Conservation (phyloP, 2,113 vertebrate genomes). For the Isurus oxyrinchus region DNA sequence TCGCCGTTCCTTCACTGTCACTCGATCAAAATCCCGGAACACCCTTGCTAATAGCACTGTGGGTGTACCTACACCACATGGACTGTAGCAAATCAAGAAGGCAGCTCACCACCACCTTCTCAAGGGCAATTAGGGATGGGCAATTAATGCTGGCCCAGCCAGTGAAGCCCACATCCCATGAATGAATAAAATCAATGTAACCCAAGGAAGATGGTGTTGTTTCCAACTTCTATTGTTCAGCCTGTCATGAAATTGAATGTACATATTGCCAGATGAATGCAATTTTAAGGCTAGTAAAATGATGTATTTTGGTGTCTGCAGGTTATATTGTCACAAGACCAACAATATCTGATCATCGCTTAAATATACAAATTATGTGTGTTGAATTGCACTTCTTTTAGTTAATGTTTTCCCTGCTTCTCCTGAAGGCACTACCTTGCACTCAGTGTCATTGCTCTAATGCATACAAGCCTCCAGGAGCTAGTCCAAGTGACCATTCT, state of each 20-base stretch:
- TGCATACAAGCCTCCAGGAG: too few species aligned
- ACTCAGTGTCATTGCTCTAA: background rate
- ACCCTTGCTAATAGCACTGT: too few species aligned
- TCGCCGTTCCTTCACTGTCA: too few species aligned
- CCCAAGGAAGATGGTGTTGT: background rate
- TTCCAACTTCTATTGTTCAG: background rate
- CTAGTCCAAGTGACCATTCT: background rate
- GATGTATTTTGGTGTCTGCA: background rate
- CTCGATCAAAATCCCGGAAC: too few species aligned
- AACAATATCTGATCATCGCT: background rate
- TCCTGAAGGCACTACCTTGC: background rate
- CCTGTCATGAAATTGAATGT: background rate
- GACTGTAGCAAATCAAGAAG: too few species aligned
- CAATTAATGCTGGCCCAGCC: too few species aligned
- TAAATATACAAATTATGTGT: too few species aligned
- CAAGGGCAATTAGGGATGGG: too few species aligned
- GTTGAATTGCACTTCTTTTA: background rate
- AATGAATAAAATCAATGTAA: background rate
- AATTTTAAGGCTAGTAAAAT: background rate
- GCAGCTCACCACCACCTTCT: too few species aligned
- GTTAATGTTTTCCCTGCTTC: background rate
- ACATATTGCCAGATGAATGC: background rate
- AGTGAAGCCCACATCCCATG: too few species aligned
- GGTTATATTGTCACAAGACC: background rate
- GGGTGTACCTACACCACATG: too few species aligned